phyloP scores from a whole-genome alignment of 2,113 vertebrate genomes.

The Pygathrix nemaeus region DNA sequence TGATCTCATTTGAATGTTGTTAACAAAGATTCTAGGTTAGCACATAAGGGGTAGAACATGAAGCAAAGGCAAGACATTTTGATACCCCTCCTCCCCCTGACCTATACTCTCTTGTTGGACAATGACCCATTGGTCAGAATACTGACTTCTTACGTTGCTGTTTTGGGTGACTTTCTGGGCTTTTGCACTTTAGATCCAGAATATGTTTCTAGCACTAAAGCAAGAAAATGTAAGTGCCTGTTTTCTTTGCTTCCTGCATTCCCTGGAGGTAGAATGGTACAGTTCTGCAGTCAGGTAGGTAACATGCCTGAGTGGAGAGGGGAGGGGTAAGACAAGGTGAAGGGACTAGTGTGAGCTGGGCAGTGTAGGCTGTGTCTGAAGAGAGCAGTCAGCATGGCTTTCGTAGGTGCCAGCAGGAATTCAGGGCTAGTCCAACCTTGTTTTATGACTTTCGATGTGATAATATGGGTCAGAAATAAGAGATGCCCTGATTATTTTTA shows the following conservation, averaged over 20 bases:
- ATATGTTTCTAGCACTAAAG: neutral
- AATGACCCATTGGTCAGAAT: neutral
- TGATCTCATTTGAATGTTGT: neutral
- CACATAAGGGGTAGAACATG: neutral
- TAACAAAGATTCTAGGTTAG: neutral
- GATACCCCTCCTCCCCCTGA: accelerated
- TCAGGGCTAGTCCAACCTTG: neutral
- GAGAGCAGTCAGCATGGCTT: neutral
- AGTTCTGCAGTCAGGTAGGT: neutral
- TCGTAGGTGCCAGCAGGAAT: neutral
- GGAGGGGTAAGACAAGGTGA: accelerated
- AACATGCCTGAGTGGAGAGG: neutral
- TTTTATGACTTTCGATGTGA: neutral
- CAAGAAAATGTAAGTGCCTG: neutral
- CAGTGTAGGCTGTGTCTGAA: neutral
- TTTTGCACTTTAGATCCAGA: neutral
- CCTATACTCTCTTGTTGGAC: neutral
- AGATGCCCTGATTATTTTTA: neutral
- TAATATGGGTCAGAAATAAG: neutral
- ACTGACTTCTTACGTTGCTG: neutral
- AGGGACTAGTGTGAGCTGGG: too few relatives aligned
- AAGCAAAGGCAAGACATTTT: neutral
- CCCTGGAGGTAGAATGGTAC: neutral
- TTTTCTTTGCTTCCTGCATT: neutral
- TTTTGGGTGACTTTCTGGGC: neutral